A percentile compares a stretch with the other conserved stretches of the same genome.
These are phyloP conservation scores for Nibea coibor DNA, from an alignment of 2,113 vertebrate species.

Conservation along the genomic window DNA sequence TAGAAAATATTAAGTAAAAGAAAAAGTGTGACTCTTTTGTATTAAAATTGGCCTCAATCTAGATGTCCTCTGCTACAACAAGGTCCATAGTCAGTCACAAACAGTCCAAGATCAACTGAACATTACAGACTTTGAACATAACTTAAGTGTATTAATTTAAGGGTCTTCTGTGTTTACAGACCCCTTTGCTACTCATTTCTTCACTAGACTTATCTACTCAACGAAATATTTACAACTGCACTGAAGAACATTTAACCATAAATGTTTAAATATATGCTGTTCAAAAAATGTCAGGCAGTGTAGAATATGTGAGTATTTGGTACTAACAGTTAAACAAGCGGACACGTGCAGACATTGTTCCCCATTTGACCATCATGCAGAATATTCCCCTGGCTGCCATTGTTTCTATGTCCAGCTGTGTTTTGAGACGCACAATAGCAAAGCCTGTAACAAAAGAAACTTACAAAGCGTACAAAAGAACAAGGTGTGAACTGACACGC, in stretches of 20 bases:
- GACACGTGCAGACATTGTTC: conserved; percentile 17
- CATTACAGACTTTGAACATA: neutral
- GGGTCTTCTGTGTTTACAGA: neutral
- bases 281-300: neutral
- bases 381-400: conserved; percentile 36
- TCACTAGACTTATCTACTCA: neutral
- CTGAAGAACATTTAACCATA: neutral
- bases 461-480: conserved; percentile 24
- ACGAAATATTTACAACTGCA: neutral
- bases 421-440: conserved; percentile 40
- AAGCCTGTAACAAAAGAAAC: conserved; percentile 39
- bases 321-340: conserved; percentile 3
- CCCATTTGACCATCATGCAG: conserved; percentile 39
- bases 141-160: neutral
- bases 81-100: neutral
- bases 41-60: neutral
- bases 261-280: neutral
- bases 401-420: conserved; percentile 30
- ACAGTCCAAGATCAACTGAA: neutral
- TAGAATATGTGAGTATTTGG: conserved; percentile 13
- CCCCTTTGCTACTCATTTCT: neutral
- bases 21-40: too few relatives aligned
- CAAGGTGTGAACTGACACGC: conserved; percentile 4
- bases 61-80: neutral
- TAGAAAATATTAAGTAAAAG: neutral